phyloP scores from a whole-genome alignment of 64 coral and sea anemone species.

The Montipora cactus region DNA sequence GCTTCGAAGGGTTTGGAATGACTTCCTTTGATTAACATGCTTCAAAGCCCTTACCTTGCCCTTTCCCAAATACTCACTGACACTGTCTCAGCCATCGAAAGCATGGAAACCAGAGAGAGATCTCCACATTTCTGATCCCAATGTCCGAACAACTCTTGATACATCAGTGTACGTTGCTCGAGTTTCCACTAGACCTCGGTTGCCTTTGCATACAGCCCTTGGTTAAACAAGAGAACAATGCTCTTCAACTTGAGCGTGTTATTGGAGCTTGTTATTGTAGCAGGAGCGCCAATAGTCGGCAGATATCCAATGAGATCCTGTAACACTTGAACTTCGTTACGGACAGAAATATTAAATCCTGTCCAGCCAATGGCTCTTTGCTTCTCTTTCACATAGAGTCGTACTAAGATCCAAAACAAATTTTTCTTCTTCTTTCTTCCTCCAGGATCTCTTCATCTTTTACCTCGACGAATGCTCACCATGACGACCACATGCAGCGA shows the following conservation, averaged over 20 bases:
- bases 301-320: conserved; percentile 71
- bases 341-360: conserved; percentile 70
- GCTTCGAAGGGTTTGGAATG: conserved; percentile 4
- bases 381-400: conserved; percentile 49
- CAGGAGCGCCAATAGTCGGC: not conserved
- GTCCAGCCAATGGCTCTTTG: conserved; percentile 54
- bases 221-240: conserved; percentile 37
- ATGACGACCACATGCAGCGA: conserved; percentile 23
- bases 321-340: conserved; percentile 50
- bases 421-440: conserved; percentile 61
- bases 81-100: conserved; percentile 18
- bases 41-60: conserved; percentile 28
- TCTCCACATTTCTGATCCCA: conserved; percentile 19
- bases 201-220: conserved; percentile 64
- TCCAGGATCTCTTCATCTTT: conserved; percentile 10
- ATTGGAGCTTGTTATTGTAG: conserved; percentile 26
- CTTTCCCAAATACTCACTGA: conserved; percentile 42
- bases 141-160: conserved; percentile 7
- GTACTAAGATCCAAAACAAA: conserved; percentile 57
- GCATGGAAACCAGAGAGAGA: not conserved
- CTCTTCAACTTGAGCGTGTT: conserved; percentile 1
- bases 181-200: conserved; percentile 58
- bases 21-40: not conserved
- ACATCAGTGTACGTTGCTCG: conserved; percentile 41
- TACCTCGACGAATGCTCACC: conserved; percentile 14